Evolutionary conservation across 2,888 invertebrate species (phyloP).

Genomic region (Galeopsomyia nigrocyanea): DNA sequence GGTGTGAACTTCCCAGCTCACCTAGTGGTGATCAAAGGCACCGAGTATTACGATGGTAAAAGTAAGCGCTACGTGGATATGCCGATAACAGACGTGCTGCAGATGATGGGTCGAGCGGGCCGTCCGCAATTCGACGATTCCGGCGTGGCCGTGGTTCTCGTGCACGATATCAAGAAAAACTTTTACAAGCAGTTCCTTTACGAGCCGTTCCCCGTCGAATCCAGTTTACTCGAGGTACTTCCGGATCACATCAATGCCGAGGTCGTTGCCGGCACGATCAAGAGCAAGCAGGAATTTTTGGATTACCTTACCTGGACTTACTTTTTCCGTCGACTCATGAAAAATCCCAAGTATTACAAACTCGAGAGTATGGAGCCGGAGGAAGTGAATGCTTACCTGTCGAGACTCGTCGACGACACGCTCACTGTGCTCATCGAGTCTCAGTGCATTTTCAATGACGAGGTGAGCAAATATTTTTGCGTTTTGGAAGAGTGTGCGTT

Average conservation of each 20-base stretch:
- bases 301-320: constrained; percentile 99
- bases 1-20: constrained; percentile 99
- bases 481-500: neutral
- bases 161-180: constrained; percentile 97
- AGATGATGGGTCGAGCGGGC: constrained; percentile 99
- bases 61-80: constrained; percentile 97
- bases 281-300: constrained; percentile 90
- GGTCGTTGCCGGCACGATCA: constrained; percentile 95
- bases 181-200: constrained; percentile 99
- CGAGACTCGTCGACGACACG: constrained; percentile 84
- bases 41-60: constrained; percentile 98
- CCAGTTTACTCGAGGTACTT: constrained; percentile 89
- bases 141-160: constrained; percentile 88
- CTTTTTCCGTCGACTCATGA: constrained; percentile 91
- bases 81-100: constrained; percentile 99
- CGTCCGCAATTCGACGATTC: constrained; percentile 96
- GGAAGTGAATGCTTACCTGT: constrained; percentile 82
- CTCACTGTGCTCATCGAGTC: constrained; percentile 80
- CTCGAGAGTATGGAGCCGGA: constrained; percentile 80
- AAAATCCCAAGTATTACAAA: constrained; percentile 93
- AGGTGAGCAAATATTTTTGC: constrained; percentile 69
- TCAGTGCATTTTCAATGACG: constrained; percentile 84
- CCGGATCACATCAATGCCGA: constrained; percentile 99
- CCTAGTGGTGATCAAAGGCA: constrained; percentile 97
- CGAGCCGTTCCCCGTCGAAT: constrained; percentile 99